Base-by-base conservation (phyloP, 2,888 invertebrate species). In the Apamea crenata region DNA sequence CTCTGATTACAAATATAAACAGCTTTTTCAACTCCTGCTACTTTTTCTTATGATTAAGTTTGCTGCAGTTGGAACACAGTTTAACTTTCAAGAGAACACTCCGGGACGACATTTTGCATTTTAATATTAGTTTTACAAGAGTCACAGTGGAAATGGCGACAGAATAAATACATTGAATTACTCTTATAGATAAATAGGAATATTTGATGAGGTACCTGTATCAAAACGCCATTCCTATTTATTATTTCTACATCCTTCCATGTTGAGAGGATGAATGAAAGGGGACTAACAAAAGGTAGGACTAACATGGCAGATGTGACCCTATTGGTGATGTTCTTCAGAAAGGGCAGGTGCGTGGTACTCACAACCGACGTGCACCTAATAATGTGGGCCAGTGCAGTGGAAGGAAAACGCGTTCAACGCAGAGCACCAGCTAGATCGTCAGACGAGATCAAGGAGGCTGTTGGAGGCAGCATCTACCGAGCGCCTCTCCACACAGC, bases 21-120 rank as follows among this genome's bases (percentile, higher is more conserved):
- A 85, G 87, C 87, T 77, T 87, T 86, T 74, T 69, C 74, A 80
- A 84, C 47, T 85, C 71, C 25, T 72, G 74, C 56, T 83, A 81
- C 80, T 84, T 87, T 73, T 84, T 87, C 68, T 87, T 83, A 66
- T 84, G 84, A 87, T 87, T 80, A 73, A 85, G 80, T 85, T 85
- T 81, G 70, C 77, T 36, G 77, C n/a, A n/a, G n/a, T 80, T 32
- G 80, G 63, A 84, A 83, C 8, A 86, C 77, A 77, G 87, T 86
- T 86, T 87, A 83, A 85, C 77, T 85, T 85, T 77, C 47, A 40
- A 44, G 53, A 74, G 68, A 61, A 80, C 65, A 72, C 67, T 29
- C 40, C 56, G 74, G 71, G n/a, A 25, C 44, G 76, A 69, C 74
- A 80, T 86, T 85, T 86, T 85, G 87, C 87, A 85, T 85, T 85